These are phyloP conservation scores for Leptopilina boulardi DNA, from an alignment of 1,140 invertebrate species.

Conservation along the genomic window DNA sequence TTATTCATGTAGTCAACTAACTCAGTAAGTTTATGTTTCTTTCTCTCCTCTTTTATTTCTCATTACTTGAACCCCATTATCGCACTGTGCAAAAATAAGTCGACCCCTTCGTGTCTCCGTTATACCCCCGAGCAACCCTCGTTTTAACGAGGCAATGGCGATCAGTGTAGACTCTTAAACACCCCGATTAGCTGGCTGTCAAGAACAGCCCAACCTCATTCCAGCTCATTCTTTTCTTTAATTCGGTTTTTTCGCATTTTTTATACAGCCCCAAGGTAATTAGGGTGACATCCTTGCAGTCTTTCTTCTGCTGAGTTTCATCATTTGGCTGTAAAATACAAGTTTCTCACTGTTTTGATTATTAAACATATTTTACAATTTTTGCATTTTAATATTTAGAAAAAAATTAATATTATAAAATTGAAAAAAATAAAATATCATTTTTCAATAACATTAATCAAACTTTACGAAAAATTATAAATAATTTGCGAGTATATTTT, in stretches of 20 bases:
- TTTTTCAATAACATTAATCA: too few relatives aligned
- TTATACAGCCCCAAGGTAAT: slow-evolving; percentile 72
- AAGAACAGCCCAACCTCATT: slow-evolving; percentile 73
- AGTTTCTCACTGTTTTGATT: neutral
- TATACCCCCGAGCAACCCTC: slow-evolving; percentile 63
- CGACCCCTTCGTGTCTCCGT: slow-evolving; percentile 47
- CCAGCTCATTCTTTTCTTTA: slow-evolving; percentile 76
- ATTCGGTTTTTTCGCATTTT: slow-evolving; percentile 71
- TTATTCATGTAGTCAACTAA: neutral
- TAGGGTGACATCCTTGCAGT: slow-evolving; percentile 74
- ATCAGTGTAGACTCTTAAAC: slow-evolving; percentile 77
- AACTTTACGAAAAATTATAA: too few relatives aligned
- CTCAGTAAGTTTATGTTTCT: neutral
- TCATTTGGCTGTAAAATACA: slow-evolving; percentile 50
- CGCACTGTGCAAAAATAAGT: slow-evolving; percentile 65
- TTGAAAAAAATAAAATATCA: too few relatives aligned
- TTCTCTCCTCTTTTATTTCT: slow-evolving; percentile 52
- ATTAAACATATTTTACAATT: neutral
- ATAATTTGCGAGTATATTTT: too few relatives aligned
- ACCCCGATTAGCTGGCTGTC: slow-evolving; percentile 76
- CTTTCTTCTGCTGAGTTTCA: slow-evolving; percentile 46
- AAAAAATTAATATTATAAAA: too few relatives aligned
- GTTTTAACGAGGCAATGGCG: slow-evolving; percentile 74
- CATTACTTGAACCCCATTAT: slow-evolving; percentile 63
- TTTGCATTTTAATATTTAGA: neutral